phyloP scores from a whole-genome alignment of 2,113 vertebrate species.

The Copsychus sechellarum region DNA sequence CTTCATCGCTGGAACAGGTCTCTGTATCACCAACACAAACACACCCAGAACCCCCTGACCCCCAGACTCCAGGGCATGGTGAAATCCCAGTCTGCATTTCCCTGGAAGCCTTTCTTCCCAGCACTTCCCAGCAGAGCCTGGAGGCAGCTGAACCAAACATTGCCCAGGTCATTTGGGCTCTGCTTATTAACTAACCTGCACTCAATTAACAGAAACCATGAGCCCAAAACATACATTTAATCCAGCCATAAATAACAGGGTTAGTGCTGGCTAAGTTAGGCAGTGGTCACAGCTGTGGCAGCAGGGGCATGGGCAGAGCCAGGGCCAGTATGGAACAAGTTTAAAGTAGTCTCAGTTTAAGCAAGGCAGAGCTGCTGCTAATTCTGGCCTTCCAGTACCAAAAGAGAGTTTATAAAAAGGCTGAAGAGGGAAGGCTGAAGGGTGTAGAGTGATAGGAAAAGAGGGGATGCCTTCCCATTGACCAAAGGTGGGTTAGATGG shows the following conservation, averaged over 20 bases:
- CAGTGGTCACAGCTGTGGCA: neutral
- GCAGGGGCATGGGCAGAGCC: neutral
- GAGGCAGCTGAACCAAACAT: neutral
- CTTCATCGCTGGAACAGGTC: conserved; percentile 76
- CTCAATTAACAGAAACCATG: neutral
- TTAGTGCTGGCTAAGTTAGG: neutral
- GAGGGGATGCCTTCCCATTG: neutral
- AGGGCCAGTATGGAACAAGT: neutral
- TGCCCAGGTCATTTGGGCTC: neutral
- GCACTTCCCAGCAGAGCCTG: neutral
- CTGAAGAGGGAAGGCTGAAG: neutral
- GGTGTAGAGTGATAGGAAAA: neutral
- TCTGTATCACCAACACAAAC: neutral
- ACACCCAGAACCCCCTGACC: neutral
- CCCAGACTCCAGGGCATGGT: neutral
- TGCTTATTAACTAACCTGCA: conserved; percentile 10
- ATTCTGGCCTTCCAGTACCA: neutral
- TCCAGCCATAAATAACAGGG: neutral
- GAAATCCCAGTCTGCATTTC: neutral
- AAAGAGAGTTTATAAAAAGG: neutral
- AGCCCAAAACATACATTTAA: neutral
- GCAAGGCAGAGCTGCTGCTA: neutral
- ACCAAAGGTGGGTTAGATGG: neutral
- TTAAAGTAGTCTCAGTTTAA: neutral
- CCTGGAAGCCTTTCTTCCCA: neutral